These are phyloP conservation scores for Cremastinae sp. DNA, from an alignment of 2,888 invertebrate genomes.

Conservation along the genomic window DNA sequence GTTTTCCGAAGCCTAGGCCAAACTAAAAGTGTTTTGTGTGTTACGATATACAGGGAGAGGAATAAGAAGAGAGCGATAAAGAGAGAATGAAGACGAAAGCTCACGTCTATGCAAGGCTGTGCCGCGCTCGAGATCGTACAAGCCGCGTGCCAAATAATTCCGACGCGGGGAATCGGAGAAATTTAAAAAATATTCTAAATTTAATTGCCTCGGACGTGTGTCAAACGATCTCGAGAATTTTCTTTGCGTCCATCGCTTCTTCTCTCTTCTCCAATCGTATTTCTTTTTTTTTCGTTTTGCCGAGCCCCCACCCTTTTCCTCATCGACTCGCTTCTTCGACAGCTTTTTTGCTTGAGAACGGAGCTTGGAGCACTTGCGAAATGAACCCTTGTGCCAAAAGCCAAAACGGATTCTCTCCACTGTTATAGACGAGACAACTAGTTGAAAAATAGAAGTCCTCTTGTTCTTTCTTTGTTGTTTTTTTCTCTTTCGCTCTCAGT, in stretches of 20 bases:
- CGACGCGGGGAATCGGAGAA: slow-evolving; percentile 78
- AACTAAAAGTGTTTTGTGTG: slow-evolving; percentile 53
- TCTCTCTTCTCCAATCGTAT: slow-evolving; percentile 21
- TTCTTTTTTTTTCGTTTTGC: slow-evolving; percentile 15
- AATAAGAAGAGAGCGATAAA: slow-evolving; percentile 63
- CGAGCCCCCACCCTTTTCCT: slow-evolving; percentile 15
- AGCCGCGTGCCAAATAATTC: slow-evolving; percentile 77
- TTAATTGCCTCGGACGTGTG: slow-evolving; percentile 73
- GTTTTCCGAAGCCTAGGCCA: slow-evolving; percentile 50
- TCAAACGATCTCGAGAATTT: slow-evolving; percentile 63
- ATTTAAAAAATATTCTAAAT: slow-evolving; percentile 81
- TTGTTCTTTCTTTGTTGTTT: too few species aligned
- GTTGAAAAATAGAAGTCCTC: slow-evolving; percentile 58
- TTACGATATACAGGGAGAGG: slow-evolving; percentile 64
- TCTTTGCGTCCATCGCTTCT: slow-evolving; percentile 41
- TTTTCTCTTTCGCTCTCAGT: too few species aligned
- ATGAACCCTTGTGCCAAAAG: slow-evolving; percentile 60
- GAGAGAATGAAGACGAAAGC: slow-evolving; percentile 61
- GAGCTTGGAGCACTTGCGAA: slow-evolving; percentile 49
- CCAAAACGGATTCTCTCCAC: slow-evolving; percentile 54
- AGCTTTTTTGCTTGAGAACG: slow-evolving; percentile 10
- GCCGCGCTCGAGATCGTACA: slow-evolving; percentile 20
- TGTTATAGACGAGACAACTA: slow-evolving; percentile 34
- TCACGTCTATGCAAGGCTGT: slow-evolving; percentile 48
- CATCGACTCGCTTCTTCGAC: slow-evolving; percentile 37